These are phyloP conservation scores for Rallus limicola DNA, from an alignment of 2,113 vertebrate species.

Conservation along the genomic window DNA sequence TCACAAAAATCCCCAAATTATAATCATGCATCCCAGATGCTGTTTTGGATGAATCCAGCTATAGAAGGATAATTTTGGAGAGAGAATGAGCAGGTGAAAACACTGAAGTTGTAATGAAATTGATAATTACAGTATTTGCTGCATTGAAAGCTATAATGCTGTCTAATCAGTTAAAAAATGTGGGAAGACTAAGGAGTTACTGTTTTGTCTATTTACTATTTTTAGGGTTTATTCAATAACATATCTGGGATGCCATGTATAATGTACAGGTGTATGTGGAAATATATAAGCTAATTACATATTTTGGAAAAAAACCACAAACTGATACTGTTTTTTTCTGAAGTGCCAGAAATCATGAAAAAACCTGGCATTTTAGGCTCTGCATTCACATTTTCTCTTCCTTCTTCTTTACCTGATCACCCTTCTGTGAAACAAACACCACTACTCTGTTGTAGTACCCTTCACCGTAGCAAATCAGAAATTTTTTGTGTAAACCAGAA, in stretches of 20 bases:
- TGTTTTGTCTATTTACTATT: slow-evolving; percentile 26
- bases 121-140: slow-evolving; percentile 31
- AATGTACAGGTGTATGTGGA: neutral
- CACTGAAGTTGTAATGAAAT: slow-evolving; percentile 1
- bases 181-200: neutral
- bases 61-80: neutral
- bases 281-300: neutral
- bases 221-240: slow-evolving; percentile 2
- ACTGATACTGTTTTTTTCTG: neutral
- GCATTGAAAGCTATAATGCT: neutral
- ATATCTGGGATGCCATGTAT: neutral
- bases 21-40: neutral
- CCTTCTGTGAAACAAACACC: neutral
- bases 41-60: neutral
- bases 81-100: slow-evolving; percentile 4
- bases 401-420: neutral
- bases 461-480: neutral
- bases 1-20: neutral
- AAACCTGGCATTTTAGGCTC: neutral
- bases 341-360: neutral
- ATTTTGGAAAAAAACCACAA: neutral
- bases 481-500: neutral
- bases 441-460: neutral
- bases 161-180: slow-evolving; percentile 23
- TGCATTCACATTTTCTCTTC: neutral